These are phyloP conservation scores for Bufo gargarizans DNA, from an alignment of 2,113 vertebrate genomes.

Conservation along the genomic window DNA sequence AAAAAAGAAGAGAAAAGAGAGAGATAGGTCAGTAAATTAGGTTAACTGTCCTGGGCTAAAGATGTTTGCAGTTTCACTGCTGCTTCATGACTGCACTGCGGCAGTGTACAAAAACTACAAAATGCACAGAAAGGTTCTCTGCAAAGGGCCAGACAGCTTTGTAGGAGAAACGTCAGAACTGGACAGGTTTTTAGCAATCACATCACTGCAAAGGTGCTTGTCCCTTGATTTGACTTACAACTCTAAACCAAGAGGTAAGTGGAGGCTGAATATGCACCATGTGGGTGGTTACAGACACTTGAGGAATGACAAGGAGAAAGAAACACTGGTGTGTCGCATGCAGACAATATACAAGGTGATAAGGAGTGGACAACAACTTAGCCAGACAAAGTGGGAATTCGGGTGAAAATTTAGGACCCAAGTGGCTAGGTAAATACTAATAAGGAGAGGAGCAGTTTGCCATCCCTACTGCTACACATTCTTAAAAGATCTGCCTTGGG, in stretches of 20 bases:
- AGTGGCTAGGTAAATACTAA: background rate
- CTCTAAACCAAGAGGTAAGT: background rate
- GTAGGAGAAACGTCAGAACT: background rate
- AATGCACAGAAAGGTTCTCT: background rate
- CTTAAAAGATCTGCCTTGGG: background rate
- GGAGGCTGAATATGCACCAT: conserved; percentile 11
- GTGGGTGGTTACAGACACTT: conserved; percentile 8
- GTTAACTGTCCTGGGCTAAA: background rate
- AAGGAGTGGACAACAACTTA: conserved; percentile 21
- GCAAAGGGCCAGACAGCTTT: background rate
- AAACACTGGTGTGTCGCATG: conserved; percentile 64
- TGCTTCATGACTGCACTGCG: background rate
- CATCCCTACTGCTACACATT: background rate
- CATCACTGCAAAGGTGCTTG: background rate
- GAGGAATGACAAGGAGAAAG: conserved; percentile 36
- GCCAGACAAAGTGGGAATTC: conserved; percentile 59
- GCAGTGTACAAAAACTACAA: background rate
- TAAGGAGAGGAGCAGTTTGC: background rate
- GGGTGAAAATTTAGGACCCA: background rate
- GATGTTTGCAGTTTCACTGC: background rate
- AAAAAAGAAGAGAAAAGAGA: background rate
- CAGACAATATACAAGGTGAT: conserved; percentile 70
- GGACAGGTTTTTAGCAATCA: background rate
- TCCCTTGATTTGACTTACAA: background rate
- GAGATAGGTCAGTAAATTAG: background rate